Evolutionary conservation across 2,113 vertebrate species (phyloP).

Genomic region (Enhydra lutris): DNA sequence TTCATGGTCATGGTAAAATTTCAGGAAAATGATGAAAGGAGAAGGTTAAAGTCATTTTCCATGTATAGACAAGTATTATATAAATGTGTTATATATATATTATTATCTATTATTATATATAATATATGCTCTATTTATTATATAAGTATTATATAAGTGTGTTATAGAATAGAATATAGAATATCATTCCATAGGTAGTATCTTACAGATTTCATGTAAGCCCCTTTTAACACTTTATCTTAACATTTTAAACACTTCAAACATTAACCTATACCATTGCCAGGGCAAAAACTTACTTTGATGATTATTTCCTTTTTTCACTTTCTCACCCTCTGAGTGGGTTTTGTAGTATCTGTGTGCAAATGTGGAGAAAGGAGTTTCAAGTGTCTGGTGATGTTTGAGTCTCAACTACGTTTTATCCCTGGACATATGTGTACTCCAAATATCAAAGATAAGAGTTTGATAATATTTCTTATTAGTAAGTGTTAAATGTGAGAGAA

Average conservation of each 20-base stretch:
- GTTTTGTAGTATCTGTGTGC: conserved; percentile 4
- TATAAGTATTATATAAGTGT: neutral
- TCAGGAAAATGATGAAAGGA: neutral
- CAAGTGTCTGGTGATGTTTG: neutral
- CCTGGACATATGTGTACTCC: neutral
- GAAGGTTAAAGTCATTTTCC: neutral
- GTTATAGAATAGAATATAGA: neutral
- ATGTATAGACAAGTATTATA: neutral
- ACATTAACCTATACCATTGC: neutral
- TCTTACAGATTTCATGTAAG: neutral
- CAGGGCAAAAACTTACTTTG: neutral
- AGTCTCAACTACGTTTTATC: neutral
- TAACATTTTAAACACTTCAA: neutral
- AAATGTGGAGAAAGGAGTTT: neutral
- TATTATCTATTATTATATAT: too few species aligned
- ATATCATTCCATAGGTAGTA: neutral
- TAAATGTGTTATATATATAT: too few species aligned
- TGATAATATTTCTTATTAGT: neutral
- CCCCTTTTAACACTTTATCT: neutral
- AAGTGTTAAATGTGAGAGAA: neutral
- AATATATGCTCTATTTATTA: too few species aligned
- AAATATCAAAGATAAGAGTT: neutral
- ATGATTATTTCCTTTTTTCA: neutral
- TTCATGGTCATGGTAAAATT: neutral
- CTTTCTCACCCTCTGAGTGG: neutral